Base-by-base conservation (phyloP, 2,113 vertebrate genomes). In the Oceanodroma tethys region DNA sequence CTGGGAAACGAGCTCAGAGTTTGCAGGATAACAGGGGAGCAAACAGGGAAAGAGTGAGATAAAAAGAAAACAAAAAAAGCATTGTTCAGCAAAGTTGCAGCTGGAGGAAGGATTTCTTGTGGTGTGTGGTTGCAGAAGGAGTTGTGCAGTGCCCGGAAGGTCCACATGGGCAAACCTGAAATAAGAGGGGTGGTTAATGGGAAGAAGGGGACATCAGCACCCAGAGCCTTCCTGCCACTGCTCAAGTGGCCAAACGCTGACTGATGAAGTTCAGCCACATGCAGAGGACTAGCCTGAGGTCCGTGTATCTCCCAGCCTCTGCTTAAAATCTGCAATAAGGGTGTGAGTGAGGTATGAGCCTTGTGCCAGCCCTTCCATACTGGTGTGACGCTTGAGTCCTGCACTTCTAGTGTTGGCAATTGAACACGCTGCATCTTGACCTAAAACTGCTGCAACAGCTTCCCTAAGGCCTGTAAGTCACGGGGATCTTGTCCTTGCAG, bases 401-500 rank as follows among this genome's bases (percentile, higher is more conserved):
- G 3, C 43, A 6, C 25, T 80, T 87, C 30, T 42, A 10, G 10
- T 17, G 22, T 1, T 40, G 67, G 50, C 53, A 86, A 47, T 43
- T 36, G 47, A 68, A 0, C 0, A 0, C 12, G 3, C n/a, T 9
- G 1, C 1, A 1, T 78, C 43, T 34, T 60, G 53, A 22, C 53
- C 38, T 66, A 58, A 60, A 73, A 58, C 36, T 81, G 59, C 45
- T 81, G 25, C 50, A 42, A 4, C 60, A 63, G 34, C 68, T 84
- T 67, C 56, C 9, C 30, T n/a, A 0, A 27, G 20, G 9, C 36
- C 56, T 43, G 21, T 50, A 25, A 59, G 9, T 68, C 42, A 47
- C 4, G 5, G 6, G 19, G 27, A 42, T 79, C 85, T 80, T 97
- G 12, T 97, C 34, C 34, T 96, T 87, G 18, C 96, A 99, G 98